Base-by-base conservation (phyloP, 1,140 invertebrate species). In the Pseudomyrmex pallidus region DNA sequence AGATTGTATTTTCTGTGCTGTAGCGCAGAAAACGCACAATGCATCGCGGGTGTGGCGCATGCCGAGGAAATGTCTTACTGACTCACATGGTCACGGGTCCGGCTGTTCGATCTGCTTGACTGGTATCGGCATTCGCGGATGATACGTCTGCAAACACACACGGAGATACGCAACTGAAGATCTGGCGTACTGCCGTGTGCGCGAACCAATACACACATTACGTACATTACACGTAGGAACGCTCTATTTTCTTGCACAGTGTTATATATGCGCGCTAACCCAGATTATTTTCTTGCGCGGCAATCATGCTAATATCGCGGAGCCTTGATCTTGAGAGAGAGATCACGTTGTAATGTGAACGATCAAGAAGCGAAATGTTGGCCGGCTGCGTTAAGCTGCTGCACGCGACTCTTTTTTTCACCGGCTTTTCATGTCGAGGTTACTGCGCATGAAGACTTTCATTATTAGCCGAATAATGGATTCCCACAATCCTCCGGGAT, bases 11-110 rank as follows among this genome's bases (percentile, higher is more conserved):
- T n/a, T n/a, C n/a, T 0, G 17, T 67, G 73, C 67, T 84, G 66
- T 74, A 80, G 46, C 73, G 59, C 74, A 68, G 61, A 56, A 35
- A 70, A 61, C 66, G 88, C 85, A 91, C 87, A 90, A 91, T 87
- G 80, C 84, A 84, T 83, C 64, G 74, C 89, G 84, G 89, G 90
- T 80, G 90, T 91, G 90, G 88, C 89, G 86, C 87, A 84, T 63
- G 66, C 90, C 64, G 85, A 83, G 82, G 85, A 83, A 90, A 88
- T 80, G 89, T 90, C 89, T 90, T 85, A 91, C 90, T 90, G 89
- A 91, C 89, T 90, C 90, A 90, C 84, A 89, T 89, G 88, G 76
- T 83, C 82, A 57, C 54, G 59, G 62, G 35, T 35, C 83, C 68
- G 15, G 46, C 62, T 35, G 59, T 57, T 74, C 82, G 74, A 68